Percentiles rank a stretch among this genome's conserved stretches.
Evolutionary conservation across 1,140 invertebrate species (phyloP).

Genomic region (Hermetia illucens): DNA sequence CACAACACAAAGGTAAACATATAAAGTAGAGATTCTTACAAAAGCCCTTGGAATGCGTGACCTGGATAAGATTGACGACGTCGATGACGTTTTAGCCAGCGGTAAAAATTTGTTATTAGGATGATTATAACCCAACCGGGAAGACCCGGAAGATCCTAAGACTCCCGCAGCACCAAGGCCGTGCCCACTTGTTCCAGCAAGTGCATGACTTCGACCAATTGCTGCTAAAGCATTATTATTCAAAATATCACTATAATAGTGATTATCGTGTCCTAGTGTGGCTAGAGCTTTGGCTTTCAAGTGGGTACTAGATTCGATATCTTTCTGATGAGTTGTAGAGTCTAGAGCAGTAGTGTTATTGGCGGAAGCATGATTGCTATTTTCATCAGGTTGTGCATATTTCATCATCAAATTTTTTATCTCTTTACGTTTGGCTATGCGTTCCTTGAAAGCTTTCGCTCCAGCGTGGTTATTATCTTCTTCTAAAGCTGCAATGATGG

Average conservation of each 20-base stretch:
- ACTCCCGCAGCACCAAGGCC: background rate
- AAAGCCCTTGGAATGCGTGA: constrained; percentile 33
- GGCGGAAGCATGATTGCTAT: too few species aligned
- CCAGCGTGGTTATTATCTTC: constrained; percentile 35
- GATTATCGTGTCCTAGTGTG: too few species aligned
- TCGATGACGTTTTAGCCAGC: constrained; percentile 23
- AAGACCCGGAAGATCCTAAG: background rate
- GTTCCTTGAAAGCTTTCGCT: constrained; percentile 40
- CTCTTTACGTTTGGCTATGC: constrained; percentile 62
- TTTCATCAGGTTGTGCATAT: constrained; percentile 56
- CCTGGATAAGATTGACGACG: constrained; percentile 26
- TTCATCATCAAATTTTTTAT: constrained; percentile 65
- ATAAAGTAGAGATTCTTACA: constrained; percentile 20
- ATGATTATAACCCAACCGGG: too few species aligned
- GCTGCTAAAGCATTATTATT: background rate
- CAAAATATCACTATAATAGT: too few species aligned
- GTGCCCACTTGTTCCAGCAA: background rate
- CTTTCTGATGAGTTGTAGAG: too few species aligned
- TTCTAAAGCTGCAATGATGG: constrained; percentile 21
- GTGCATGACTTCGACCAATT: background rate
- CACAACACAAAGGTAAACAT: too few species aligned
- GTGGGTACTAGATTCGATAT: too few species aligned
- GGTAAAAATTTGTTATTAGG: background rate
- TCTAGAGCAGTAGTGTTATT: too few species aligned
- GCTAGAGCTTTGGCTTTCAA: too few species aligned